Conservation (phyloP, 2,113 vertebrate species). For the Malurus melanocephalus region DNA sequence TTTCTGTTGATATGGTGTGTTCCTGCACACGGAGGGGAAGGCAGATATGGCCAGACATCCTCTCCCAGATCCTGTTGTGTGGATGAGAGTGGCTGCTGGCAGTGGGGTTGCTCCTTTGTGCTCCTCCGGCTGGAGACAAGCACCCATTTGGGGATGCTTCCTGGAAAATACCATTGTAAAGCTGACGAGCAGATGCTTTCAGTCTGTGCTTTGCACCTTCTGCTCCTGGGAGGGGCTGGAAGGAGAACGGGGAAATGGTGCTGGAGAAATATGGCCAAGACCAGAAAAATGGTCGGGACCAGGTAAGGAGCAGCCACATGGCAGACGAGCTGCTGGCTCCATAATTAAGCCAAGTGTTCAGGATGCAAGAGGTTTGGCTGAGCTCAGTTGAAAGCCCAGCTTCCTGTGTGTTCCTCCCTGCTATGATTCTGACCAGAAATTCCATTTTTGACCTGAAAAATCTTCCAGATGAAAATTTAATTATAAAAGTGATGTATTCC, state of each 20-base stretch:
- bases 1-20: neutral
- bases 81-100: neutral
- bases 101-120: neutral
- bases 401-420: conserved; percentile 44
- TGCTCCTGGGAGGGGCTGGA: neutral
- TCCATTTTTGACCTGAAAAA: conserved; percentile 58
- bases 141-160: neutral
- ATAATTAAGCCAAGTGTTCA: neutral
- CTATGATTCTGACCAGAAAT: conserved; percentile 46
- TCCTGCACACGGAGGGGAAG: neutral
- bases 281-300: neutral
- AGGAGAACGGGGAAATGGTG: neutral
- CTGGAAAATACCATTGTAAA: neutral
- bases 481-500: conserved; percentile 48
- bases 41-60: neutral
- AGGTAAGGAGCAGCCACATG: neutral
- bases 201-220: neutral
- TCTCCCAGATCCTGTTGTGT: neutral
- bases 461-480: conserved; percentile 62
- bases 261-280: neutral
- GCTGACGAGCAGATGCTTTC: neutral
- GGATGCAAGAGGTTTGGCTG: neutral
- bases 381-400: neutral
- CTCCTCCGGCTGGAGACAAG: neutral
- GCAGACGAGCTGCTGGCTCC: neutral